Evolutionary conservation across 2,888 invertebrate genomes (phyloP).

Genomic region (Volucella zonaria): DNA sequence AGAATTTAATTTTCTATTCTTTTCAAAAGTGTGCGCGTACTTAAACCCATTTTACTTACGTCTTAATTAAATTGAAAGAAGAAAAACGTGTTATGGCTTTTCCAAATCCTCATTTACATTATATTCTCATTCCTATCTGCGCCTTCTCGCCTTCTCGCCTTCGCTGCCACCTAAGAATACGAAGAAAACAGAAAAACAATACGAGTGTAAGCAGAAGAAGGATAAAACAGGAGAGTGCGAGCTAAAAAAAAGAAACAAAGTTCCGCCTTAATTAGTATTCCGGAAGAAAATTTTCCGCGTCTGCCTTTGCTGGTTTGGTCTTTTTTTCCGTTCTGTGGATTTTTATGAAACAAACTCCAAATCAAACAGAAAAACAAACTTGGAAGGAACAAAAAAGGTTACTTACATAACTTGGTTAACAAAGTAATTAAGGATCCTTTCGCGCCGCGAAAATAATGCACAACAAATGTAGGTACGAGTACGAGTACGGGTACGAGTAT

Average conservation of each 20-base stretch:
- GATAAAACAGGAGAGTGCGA: too few species aligned
- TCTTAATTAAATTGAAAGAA: constrained; percentile 74
- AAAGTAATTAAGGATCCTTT: constrained; percentile 70
- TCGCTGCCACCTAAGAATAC: too few species aligned
- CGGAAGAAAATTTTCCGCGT: constrained; percentile 64
- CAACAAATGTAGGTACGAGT: constrained; percentile 49
- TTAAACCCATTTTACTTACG: constrained; percentile 72
- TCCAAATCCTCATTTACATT: constrained; percentile 73
- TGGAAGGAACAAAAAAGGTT: constrained; percentile 66
- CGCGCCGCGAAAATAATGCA: constrained; percentile 65
- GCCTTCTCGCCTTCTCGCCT: not conserved
- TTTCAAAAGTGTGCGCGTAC: constrained; percentile 70
- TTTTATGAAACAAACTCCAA: constrained; percentile 61
- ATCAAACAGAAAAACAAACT: constrained; percentile 68
- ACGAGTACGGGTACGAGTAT: too few species aligned
- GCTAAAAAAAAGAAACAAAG: constrained; percentile 19
- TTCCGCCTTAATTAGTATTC: constrained; percentile 70
- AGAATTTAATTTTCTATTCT: constrained; percentile 70
- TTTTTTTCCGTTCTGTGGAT: constrained; percentile 25
- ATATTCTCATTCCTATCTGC: constrained; percentile 44
- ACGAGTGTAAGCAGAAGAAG: too few species aligned
- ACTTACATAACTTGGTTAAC: constrained; percentile 70
- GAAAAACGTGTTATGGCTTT: constrained; percentile 73
- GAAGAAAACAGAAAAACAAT: too few species aligned
- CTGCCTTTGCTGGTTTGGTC: constrained; percentile 42